Percentiles rank a stretch among this genome's conserved stretches.
Conservation (phyloP, 2,113 vertebrate genomes). For the Pongo pygmaeus region DNA sequence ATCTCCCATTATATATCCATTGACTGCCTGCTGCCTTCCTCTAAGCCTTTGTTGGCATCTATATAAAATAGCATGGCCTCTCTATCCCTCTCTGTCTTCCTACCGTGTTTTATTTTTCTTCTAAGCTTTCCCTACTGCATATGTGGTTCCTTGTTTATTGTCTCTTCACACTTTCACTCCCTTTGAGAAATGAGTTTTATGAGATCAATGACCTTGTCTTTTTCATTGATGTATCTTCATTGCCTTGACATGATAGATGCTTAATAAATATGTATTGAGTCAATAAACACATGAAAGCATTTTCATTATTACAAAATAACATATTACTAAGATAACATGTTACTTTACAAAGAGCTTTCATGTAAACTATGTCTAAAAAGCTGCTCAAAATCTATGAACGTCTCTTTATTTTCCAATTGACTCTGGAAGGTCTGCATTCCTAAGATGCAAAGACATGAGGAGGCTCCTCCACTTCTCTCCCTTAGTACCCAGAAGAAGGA, state of each 20-base stretch:
- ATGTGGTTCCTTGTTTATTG: background rate
- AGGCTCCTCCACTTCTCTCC: background rate
- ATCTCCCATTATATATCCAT: background rate
- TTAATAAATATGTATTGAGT: slow-evolving; percentile 20
- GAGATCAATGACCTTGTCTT: background rate
- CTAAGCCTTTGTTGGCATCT: background rate
- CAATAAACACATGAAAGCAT: background rate
- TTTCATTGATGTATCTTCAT: background rate
- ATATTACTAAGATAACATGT: background rate
- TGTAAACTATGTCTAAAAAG: background rate
- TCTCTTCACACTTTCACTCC: background rate
- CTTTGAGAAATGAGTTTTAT: background rate
- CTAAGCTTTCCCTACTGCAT: background rate
- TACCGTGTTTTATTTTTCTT: background rate
- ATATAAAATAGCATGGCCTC: background rate
- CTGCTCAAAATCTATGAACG: background rate
- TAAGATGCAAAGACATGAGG: background rate
- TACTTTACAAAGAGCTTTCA: slow-evolving; percentile 11
- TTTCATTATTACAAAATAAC: slow-evolving; percentile 20
- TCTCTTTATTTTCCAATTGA: background rate
- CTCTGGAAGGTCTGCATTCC: background rate
- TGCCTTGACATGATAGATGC: background rate
- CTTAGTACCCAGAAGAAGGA: background rate
- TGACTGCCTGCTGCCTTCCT: background rate
- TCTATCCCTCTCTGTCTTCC: background rate